Conservation (phyloP, 2,888 invertebrate species). For the Drosophila maculinotata region DNA sequence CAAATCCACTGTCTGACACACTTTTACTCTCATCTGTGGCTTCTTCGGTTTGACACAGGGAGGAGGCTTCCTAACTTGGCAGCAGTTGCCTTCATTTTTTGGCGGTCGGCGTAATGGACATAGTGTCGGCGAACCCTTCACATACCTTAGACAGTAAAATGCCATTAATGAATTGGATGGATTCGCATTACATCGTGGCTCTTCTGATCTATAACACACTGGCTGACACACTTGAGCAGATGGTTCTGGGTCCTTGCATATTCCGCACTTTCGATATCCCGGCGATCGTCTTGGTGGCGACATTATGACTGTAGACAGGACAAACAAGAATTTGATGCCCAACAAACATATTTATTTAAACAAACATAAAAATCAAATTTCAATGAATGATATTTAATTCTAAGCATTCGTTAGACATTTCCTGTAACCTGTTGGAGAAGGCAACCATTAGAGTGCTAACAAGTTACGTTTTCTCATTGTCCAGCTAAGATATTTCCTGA, state of each 20-base stretch:
- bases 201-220: neutral
- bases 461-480: too few relatives aligned
- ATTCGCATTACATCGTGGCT: too few relatives aligned
- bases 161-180: constrained; percentile 16
- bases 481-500: too few relatives aligned
- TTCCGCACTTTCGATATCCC: neutral
- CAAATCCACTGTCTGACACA: constrained; percentile 1
- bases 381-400: constrained; percentile 3
- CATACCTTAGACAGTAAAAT: neutral
- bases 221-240: neutral
- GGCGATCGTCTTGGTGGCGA: neutral
- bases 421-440: too few relatives aligned
- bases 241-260: neutral
- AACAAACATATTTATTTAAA: constrained; percentile 11
- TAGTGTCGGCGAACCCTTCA: neutral
- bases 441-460: too few relatives aligned
- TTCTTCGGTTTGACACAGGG: neutral
- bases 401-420: neutral
- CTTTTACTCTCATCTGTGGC: neutral
- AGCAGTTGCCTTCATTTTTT: neutral
- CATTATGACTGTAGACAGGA: neutral
- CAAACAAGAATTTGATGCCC: constrained; percentile 15
- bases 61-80: neutral
- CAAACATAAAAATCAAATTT: neutral
- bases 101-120: neutral